These are phyloP conservation scores for Brachionus plicatilis DNA, from an alignment of 1,140 invertebrate genomes.

Conservation along the genomic window DNA sequence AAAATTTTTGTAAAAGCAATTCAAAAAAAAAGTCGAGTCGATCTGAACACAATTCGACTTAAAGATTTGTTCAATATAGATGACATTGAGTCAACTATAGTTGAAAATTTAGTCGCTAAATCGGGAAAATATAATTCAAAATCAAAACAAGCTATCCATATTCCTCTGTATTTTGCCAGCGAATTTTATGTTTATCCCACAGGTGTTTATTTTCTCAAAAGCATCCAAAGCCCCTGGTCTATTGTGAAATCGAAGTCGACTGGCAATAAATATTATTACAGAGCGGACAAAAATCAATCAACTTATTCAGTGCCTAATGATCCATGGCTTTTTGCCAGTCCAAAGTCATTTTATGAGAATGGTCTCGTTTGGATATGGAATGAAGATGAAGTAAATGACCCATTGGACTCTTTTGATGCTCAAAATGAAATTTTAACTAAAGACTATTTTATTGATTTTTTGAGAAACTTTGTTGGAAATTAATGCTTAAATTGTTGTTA, in stretches of 20 bases:
- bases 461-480: not conserved
- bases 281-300: not conserved
- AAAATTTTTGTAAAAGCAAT: conserved; percentile 31
- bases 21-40: conserved; percentile 6
- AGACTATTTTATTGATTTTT: conserved; percentile 13
- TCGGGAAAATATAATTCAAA: not conserved
- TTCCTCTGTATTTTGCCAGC: conserved; percentile 4
- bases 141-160: not conserved
- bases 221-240: conserved; percentile 22
- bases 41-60: conserved; percentile 4
- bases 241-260: conserved; percentile 9
- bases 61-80: conserved; percentile 24
- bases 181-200: conserved; percentile 29
- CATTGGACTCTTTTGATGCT: not conserved
- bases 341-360: conserved; percentile 19
- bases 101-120: not conserved
- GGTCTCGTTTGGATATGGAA: conserved; percentile 25
- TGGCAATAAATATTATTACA: conserved; percentile 28
- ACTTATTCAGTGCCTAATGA: not conserved
- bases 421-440: not conserved
- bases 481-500: not conserved
- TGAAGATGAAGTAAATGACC: not conserved
- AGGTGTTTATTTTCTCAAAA: conserved; percentile 25
- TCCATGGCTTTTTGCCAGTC: conserved; percentile 14
- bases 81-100: not conserved